These are phyloP conservation scores for Harmothoe impar DNA, from an alignment of 2,888 invertebrate species.

Conservation along the genomic window DNA sequence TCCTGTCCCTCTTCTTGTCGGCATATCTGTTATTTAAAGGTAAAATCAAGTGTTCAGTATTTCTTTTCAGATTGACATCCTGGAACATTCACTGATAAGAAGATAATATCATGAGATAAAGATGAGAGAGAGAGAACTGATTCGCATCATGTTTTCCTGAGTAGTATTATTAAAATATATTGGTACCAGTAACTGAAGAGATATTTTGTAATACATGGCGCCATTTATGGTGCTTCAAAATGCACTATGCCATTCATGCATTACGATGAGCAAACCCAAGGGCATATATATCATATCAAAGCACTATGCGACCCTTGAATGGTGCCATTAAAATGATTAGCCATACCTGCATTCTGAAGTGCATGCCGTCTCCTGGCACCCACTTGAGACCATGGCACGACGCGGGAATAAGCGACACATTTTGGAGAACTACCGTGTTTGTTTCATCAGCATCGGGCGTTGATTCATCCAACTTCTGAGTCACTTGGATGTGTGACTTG, in stretches of 20 bases:
- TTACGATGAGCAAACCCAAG: too few species aligned
- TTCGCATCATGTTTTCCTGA: too few species aligned
- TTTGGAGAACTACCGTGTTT: not conserved
- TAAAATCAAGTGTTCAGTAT: not conserved
- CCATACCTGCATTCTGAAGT: conserved; percentile 58
- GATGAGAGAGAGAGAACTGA: not conserved
- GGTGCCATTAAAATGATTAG: too few species aligned
- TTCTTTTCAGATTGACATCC: too few species aligned
- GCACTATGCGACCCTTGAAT: not conserved
- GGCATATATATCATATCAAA: too few species aligned
- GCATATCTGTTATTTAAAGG: conserved; percentile 4
- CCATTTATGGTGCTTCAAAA: too few species aligned
- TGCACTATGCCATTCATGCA: too few species aligned
- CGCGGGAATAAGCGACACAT: conserved; percentile 49
- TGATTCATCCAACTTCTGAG: not conserved
- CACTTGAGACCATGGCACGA: conserved; percentile 54
- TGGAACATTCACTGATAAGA: not conserved
- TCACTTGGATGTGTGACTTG: conserved; percentile 46
- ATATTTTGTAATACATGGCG: too few species aligned
- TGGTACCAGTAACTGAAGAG: too few species aligned
- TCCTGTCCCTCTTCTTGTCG: not conserved
- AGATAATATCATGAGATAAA: not conserved
- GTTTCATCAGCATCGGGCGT: not conserved
- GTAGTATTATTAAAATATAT: too few species aligned
- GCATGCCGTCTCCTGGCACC: conserved; percentile 51